Conservation (phyloP, 2,113 vertebrate species). For the Malurus melanocephalus region DNA sequence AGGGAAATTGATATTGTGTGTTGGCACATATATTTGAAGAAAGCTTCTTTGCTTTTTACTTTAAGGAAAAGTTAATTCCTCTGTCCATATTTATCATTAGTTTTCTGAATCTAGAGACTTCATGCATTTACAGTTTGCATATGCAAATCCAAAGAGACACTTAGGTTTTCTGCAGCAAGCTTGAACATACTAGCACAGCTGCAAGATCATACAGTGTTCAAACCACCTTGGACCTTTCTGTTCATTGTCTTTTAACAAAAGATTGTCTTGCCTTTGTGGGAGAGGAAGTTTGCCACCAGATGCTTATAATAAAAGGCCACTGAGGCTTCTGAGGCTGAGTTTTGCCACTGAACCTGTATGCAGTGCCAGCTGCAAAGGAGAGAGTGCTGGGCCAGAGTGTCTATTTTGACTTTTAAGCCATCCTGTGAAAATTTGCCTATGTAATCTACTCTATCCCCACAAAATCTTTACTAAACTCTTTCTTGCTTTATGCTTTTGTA, state of each 20-base stretch:
- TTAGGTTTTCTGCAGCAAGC: neutral
- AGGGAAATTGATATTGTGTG: neutral
- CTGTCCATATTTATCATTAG: neutral
- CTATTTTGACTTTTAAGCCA: neutral
- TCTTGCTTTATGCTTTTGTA: neutral
- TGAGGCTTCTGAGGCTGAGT: neutral
- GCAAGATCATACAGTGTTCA: neutral
- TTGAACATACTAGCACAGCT: neutral
- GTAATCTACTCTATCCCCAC: neutral
- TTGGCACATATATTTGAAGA: neutral
- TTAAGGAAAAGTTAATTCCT: neutral
- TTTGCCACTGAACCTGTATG: neutral
- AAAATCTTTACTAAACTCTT: neutral
- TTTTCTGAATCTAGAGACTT: neutral
- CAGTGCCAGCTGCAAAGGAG: neutral
- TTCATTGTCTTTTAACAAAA: neutral
- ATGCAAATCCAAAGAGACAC: neutral
- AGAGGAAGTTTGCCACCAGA: neutral
- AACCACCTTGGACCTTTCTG: rapidly evolving
- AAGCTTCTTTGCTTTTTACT: neutral
- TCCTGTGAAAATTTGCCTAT: neutral
- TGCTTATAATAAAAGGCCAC: neutral
- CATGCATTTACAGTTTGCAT: neutral
- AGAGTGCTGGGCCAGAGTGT: neutral
- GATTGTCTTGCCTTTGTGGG: neutral